Percentiles rank a stretch among this genome's conserved stretches.
phyloP scores from a whole-genome alignment of 2,113 vertebrate genomes.

The Syngnathoides biaculeatus region DNA sequence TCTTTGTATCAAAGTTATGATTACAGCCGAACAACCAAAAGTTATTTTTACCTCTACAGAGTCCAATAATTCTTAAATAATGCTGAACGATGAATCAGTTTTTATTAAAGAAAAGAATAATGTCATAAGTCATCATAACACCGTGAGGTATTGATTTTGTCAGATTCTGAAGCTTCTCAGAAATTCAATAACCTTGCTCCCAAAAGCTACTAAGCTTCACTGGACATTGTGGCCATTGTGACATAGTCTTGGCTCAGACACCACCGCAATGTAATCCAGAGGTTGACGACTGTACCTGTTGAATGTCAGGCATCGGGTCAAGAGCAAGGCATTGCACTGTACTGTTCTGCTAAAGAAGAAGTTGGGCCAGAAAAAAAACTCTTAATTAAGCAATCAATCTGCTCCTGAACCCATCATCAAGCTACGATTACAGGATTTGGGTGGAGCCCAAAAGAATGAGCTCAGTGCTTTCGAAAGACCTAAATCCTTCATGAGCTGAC shows the following conservation, averaged over 20 bases:
- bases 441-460: conserved; percentile 5
- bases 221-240: not conserved
- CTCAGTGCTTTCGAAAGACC: not conserved
- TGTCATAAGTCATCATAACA: not conserved
- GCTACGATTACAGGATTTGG: conserved; percentile 1
- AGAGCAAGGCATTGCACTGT: not conserved
- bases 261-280: not conserved
- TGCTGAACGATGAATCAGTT: not conserved
- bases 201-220: not conserved
- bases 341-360: not conserved
- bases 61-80: not conserved
- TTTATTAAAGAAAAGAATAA: not conserved
- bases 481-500: conserved; percentile 2
- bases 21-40: not conserved
- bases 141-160: not conserved
- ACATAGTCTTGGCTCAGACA: not conserved
- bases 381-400: conserved; percentile 9
- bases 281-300: not conserved
- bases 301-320: not conserved
- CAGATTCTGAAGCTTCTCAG: not conserved
- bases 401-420: conserved; percentile 2
- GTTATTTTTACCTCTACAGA: too few species aligned
- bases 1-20: not conserved
- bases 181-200: not conserved
- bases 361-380: not conserved